phyloP scores from a whole-genome alignment of 2,888 invertebrate species.

The Lasioglossum marginatum region DNA sequence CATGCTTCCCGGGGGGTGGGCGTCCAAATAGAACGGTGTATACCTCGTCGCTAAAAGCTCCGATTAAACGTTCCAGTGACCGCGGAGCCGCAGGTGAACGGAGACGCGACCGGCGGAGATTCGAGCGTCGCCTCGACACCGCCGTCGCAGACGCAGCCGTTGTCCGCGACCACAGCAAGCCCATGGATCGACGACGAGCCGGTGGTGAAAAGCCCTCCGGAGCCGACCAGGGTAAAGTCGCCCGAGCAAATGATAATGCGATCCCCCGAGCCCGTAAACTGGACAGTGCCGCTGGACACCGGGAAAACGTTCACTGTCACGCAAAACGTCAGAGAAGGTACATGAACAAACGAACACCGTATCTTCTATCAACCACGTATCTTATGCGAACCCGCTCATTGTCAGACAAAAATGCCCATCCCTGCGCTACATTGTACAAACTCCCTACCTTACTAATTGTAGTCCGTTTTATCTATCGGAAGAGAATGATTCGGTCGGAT shows the following conservation, averaged over 20 bases:
- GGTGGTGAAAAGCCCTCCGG: constrained; percentile 96
- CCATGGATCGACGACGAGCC: constrained; percentile 87
- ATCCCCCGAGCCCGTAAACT: constrained; percentile 97
- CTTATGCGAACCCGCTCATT: too few relatives aligned
- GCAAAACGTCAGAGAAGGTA: constrained; percentile 94
- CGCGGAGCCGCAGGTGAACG: constrained; percentile 82
- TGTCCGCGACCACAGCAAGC: constrained; percentile 86
- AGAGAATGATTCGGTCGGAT: not conserved
- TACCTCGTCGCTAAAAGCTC: constrained; percentile 74
- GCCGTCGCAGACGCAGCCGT: constrained; percentile 86
- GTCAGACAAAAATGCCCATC: too few relatives aligned
- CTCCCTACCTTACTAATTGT: not conserved
- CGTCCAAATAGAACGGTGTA: constrained; percentile 17
- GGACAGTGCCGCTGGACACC: constrained; percentile 97
- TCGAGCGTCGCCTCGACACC: constrained; percentile 78
- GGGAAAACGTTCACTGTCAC: constrained; percentile 97
- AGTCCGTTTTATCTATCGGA: not conserved
- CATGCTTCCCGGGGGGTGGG: constrained; percentile 46
- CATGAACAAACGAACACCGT: not conserved
- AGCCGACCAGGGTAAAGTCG: constrained; percentile 96
- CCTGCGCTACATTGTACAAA: too few relatives aligned
- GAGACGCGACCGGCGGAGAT: constrained; percentile 78
- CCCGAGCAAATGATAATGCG: constrained; percentile 97
- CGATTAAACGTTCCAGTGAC: constrained; percentile 80
- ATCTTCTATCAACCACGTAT: not conserved